Percentiles rank a stretch among this genome's conserved stretches.
These are phyloP conservation scores for Syngnathoides biaculeatus DNA, from an alignment of 2,113 vertebrate genomes.

Conservation along the genomic window DNA sequence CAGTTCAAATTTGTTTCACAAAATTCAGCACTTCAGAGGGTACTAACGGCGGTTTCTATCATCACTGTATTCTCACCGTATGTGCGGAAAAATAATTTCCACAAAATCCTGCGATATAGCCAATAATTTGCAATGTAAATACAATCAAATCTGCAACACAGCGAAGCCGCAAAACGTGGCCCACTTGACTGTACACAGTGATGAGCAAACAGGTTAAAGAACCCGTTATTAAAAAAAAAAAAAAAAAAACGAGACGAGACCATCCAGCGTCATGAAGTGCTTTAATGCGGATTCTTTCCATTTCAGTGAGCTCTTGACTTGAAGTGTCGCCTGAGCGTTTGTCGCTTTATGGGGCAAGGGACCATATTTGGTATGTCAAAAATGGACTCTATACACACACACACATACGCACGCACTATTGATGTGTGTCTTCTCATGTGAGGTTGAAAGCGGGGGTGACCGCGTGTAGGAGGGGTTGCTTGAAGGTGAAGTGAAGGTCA, in stretches of 20 bases:
- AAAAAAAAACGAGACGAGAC: neutral
- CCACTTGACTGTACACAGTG: too few relatives aligned
- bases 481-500: conserved; percentile 1
- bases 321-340: neutral
- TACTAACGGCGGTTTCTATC: too few relatives aligned
- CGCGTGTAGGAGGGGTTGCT: neutral
- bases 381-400: neutral
- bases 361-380: conserved; percentile 1
- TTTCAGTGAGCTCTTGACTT: neutral
- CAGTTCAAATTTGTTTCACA: too few relatives aligned
- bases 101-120: too few relatives aligned
- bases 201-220: neutral
- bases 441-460: neutral
- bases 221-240: too few relatives aligned
- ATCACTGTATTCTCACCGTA: too few relatives aligned
- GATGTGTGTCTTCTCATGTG: neutral
- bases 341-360: neutral
- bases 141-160: too few relatives aligned
- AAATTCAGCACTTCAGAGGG: too few relatives aligned
- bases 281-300: neutral
- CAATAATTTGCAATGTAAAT: too few relatives aligned
- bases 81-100: too few relatives aligned
- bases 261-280: neutral
- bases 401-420: neutral
- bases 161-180: too few relatives aligned